A percentile compares a stretch with the other conserved stretches of the same genome.
These are phyloP conservation scores for Hirundo rustica DNA, from an alignment of 2,797 vertebrate genomes.

Conservation along the genomic window DNA sequence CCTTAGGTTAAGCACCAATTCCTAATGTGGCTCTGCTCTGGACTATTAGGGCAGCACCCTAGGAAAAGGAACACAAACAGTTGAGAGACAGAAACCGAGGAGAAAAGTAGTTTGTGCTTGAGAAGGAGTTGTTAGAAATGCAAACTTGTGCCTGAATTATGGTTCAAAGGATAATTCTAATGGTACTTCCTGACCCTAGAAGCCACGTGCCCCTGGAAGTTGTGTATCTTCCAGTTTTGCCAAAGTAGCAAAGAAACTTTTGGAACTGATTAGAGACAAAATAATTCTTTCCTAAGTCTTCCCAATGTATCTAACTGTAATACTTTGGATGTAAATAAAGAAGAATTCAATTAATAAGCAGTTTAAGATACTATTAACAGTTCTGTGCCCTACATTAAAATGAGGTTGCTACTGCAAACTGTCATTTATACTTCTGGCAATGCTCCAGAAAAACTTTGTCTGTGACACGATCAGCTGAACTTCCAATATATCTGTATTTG, in stretches of 20 bases:
- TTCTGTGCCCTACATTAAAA: not conserved
- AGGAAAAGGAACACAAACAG: not conserved
- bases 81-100: not conserved
- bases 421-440: not conserved
- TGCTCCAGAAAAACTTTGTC: not conserved
- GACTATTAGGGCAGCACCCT: conserved; percentile 52
- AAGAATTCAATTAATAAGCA: not conserved
- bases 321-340: not conserved
- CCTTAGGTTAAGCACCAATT: not conserved
- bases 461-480: not conserved
- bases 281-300: not conserved
- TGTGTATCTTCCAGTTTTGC: not conserved
- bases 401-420: not conserved
- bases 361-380: not conserved
- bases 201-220: rapidly evolving
- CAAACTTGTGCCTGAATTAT: not conserved
- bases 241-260: not conserved
- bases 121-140: not conserved
- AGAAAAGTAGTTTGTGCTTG: not conserved
- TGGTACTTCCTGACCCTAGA: not conserved
- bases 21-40: conserved; percentile 46
- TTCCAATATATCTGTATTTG: not conserved
- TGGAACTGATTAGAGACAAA: not conserved
- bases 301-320: not conserved
- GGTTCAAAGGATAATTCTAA: not conserved